phyloP scores from a whole-genome alignment of 2,888 invertebrate species.

The Melinopterus prodromus region DNA sequence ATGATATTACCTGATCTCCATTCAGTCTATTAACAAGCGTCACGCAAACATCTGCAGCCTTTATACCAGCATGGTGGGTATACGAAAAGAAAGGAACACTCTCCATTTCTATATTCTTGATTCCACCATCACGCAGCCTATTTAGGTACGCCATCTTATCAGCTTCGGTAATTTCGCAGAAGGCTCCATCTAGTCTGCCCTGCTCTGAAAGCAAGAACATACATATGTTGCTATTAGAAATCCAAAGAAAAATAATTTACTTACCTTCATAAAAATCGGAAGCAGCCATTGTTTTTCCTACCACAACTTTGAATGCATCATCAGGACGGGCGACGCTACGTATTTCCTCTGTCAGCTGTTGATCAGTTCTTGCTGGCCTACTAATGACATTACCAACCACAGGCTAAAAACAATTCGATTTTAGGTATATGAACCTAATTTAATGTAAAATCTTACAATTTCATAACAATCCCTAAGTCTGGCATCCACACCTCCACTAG shows the following conservation, averaged over 20 bases:
- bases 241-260: constrained; percentile 52
- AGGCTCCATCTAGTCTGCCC: constrained; percentile 17
- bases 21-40: constrained; percentile 16
- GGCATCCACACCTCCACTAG: constrained; percentile 91
- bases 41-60: constrained; percentile 18
- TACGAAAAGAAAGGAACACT: constrained; percentile 13
- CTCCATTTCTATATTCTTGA: constrained; percentile 19
- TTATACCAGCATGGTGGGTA: constrained; percentile 15
- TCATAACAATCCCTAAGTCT: constrained; percentile 83
- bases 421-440: not conserved
- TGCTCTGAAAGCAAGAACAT: not conserved
- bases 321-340: constrained; percentile 55
- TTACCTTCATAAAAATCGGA: constrained; percentile 81
- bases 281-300: constrained; percentile 78
- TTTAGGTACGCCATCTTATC: constrained; percentile 10
- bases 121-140: constrained; percentile 7
- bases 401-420: constrained; percentile 52
- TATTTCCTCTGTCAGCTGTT: constrained; percentile 63
- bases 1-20: constrained; percentile 13
- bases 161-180: constrained; percentile 8
- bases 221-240: not conserved
- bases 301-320: constrained; percentile 64
- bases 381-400: constrained; percentile 65
- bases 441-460: constrained; percentile 66
- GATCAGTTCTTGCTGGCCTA: constrained; percentile 66